Percentiles rank a stretch among this genome's conserved stretches.
These are phyloP conservation scores for Tiaroga cobitis DNA, from an alignment of 2,797 vertebrate genomes.

Conservation along the genomic window DNA sequence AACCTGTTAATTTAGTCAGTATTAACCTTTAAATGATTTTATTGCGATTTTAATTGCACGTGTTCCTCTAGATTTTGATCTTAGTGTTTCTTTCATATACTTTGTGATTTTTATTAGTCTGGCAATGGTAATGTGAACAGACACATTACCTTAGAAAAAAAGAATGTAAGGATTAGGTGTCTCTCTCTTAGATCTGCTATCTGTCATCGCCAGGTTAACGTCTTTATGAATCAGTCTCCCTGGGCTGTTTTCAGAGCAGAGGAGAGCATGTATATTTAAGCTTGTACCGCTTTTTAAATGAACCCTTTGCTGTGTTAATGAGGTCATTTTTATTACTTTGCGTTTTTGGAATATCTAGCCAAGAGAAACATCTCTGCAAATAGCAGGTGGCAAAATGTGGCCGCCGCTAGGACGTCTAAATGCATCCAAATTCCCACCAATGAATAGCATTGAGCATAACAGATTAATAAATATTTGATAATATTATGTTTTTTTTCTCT, in stretches of 20 bases:
- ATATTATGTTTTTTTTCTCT: background rate
- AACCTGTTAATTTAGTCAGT: background rate
- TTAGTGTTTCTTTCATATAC: background rate
- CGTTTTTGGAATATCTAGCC: conserved; percentile 2
- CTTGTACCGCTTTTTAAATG: conserved; percentile 2
- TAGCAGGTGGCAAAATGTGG: background rate
- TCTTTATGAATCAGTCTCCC: conserved; percentile 55
- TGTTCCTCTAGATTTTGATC: background rate
- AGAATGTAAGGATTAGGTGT: conserved; percentile 58
- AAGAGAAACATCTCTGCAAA: background rate
- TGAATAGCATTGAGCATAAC: background rate
- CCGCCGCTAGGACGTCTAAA: background rate
- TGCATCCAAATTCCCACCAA: background rate
- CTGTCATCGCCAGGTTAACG: conserved; percentile 54
- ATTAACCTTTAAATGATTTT: background rate
- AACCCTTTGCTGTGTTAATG: conserved; percentile 9
- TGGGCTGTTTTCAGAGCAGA: conserved; percentile 40
- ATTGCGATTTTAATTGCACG: background rate
- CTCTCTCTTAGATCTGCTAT: conserved; percentile 61
- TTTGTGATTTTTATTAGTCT: background rate
- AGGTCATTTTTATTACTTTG: conserved; percentile 20
- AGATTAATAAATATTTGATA: conserved; percentile 15
- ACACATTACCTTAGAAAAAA: conserved; percentile 57
- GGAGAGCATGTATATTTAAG: conserved; percentile 35
- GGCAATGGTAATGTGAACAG: conserved; percentile 50